These are phyloP conservation scores for Limnephilus rhombicus DNA, from an alignment of 2,888 invertebrate species.

Conservation along the genomic window DNA sequence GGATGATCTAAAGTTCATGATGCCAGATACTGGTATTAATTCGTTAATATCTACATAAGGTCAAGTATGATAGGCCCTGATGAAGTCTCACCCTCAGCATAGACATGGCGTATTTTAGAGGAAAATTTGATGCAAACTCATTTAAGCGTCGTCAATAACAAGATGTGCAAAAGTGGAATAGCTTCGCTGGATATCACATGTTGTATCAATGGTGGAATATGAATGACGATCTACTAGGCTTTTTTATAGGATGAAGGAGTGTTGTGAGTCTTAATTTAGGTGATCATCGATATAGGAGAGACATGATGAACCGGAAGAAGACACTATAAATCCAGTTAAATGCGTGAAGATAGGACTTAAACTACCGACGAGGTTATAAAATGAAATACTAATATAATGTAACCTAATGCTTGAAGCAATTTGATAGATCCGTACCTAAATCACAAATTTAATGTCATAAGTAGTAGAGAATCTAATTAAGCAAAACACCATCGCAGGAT, in stretches of 20 bases:
- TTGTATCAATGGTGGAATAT: too few relatives aligned
- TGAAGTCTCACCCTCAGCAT: too few relatives aligned
- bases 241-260: background rate
- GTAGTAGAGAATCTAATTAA: background rate
- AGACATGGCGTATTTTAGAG: background rate
- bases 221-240: too few relatives aligned
- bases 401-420: background rate
- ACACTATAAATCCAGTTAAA: background rate
- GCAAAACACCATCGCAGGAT: background rate
- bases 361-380: background rate
- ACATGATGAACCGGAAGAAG: background rate
- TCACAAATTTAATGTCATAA: background rate
- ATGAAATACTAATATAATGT: background rate
- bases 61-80: too few relatives aligned
- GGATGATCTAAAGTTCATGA: background rate
- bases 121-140: background rate
- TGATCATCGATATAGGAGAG: background rate
- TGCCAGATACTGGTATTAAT: background rate
- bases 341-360: background rate
- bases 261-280: background rate
- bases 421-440: too few relatives aligned
- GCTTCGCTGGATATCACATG: too few relatives aligned
- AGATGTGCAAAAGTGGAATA: too few relatives aligned
- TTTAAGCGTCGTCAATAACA: too few relatives aligned
- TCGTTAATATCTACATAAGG: too few relatives aligned